Conservation (phyloP, 2,113 vertebrate genomes). For the Pipa parva region DNA sequence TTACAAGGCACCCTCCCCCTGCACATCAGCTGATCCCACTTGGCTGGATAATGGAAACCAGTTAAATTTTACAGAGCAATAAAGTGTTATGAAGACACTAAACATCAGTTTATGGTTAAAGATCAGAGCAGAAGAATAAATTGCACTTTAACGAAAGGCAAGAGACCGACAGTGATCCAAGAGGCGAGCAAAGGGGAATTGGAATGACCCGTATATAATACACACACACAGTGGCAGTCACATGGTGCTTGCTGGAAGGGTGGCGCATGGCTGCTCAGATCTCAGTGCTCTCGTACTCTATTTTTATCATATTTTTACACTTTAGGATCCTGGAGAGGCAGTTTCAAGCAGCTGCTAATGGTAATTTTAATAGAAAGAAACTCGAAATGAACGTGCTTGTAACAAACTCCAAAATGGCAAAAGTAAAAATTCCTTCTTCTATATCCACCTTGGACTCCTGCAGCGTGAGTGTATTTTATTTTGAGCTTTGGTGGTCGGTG, state of each 20-base stretch:
- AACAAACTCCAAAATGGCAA: too few species aligned
- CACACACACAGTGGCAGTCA: background rate
- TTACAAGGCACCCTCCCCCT: conserved; percentile 21
- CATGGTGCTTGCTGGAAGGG: background rate
- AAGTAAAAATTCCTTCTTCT: too few species aligned
- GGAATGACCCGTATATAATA: conserved; percentile 23
- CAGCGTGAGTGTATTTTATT: too few species aligned
- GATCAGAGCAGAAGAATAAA: conserved; percentile 42
- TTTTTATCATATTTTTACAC: too few species aligned
- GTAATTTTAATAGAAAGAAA: too few species aligned
- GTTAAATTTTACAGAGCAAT: conserved; percentile 49
- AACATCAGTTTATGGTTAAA: conserved; percentile 46
- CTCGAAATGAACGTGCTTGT: too few species aligned
- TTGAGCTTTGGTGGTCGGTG: too few species aligned
- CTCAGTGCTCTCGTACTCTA: too few species aligned
- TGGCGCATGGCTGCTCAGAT: background rate
- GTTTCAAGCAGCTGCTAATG: too few species aligned
- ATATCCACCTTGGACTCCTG: too few species aligned
- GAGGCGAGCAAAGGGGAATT: conserved; percentile 18
- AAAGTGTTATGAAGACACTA: conserved; percentile 48
- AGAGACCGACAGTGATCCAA: conserved; percentile 31
- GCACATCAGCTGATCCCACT: conserved; percentile 39
- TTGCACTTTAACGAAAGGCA: conserved; percentile 40
- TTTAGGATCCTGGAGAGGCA: too few species aligned
- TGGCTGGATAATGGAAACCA: conserved; percentile 45